A percentile compares a stretch with the other conserved stretches of the same genome.
Conservation (phyloP, 2,113 vertebrate species). For the Neolamprologus variostigma region DNA sequence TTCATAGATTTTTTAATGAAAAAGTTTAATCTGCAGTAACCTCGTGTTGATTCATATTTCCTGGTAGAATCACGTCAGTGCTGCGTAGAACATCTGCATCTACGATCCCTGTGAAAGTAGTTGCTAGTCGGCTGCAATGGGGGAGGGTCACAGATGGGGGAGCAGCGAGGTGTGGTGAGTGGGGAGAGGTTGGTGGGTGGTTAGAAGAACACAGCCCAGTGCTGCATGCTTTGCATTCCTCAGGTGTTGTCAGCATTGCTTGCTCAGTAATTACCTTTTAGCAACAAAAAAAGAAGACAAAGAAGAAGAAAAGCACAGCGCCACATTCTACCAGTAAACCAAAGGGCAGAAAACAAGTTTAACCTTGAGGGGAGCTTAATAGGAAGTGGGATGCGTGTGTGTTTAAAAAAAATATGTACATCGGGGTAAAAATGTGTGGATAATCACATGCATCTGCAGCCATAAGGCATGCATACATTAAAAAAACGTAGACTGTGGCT, state of each 20-base stretch:
- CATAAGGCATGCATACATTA: not conserved
- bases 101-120: conserved; percentile 9
- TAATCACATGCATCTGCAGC: not conserved
- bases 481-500: conserved; percentile 22
- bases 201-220: conserved; percentile 33
- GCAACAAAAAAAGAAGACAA: not conserved
- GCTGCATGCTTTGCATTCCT: conserved; percentile 70
- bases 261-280: conserved; percentile 55
- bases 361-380: not conserved
- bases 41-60: not conserved
- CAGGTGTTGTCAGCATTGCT: conserved; percentile 69
- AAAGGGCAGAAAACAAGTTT: not conserved
- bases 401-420: not conserved
- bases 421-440: not conserved
- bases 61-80: not conserved
- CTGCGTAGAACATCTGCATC: not conserved
- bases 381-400: not conserved
- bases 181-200: not conserved
- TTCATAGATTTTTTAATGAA: not conserved
- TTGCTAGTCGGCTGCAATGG: not conserved
- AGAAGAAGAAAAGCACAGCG: not conserved
- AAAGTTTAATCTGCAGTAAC: not conserved
- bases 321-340: not conserved
- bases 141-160: conserved; percentile 13
- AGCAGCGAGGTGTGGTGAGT: not conserved